Percentiles rank a stretch among this genome's conserved stretches.
These are phyloP conservation scores for Drosophila hamatofila DNA, from an alignment of 2,888 invertebrate species.

Conservation along the genomic window DNA sequence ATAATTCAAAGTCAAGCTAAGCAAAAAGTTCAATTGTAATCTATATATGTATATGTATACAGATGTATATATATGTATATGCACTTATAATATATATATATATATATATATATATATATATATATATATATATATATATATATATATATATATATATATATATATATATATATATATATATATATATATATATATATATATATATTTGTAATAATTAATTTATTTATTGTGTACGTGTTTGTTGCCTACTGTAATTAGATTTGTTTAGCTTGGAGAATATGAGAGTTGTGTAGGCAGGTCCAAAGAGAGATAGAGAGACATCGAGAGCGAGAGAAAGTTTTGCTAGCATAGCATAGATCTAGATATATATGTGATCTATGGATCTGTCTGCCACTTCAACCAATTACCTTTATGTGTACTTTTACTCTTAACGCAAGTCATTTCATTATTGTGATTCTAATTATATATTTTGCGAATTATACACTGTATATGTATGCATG, in stretches of 20 bases:
- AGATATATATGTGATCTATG: not conserved
- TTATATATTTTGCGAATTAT: slow-evolving; percentile 32
- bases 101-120: slow-evolving; percentile 16
- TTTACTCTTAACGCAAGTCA: slow-evolving; percentile 63
- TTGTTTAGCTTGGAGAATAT: slow-evolving; percentile 27
- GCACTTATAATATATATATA: slow-evolving; percentile 15
- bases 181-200: slow-evolving; percentile 14
- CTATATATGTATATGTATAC: slow-evolving; percentile 22
- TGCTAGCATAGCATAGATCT: not conserved
- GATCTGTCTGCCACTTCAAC: slow-evolving; percentile 33
- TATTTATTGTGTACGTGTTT: slow-evolving; percentile 58
- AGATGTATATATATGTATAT: too few species aligned
- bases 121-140: slow-evolving; percentile 16
- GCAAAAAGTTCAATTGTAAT: slow-evolving; percentile 60
- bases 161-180: slow-evolving; percentile 23
- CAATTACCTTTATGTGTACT: slow-evolving; percentile 46
- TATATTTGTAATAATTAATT: slow-evolving; percentile 43
- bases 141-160: slow-evolving; percentile 12
- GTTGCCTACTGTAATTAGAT: slow-evolving; percentile 54
- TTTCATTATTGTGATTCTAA: slow-evolving; percentile 71
- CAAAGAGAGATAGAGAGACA: not conserved
- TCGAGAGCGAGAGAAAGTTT: not conserved
- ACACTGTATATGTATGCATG: slow-evolving; percentile 11
- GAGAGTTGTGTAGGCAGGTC: slow-evolving; percentile 22
- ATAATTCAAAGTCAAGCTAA: slow-evolving; percentile 30